A percentile compares a stretch with the other conserved stretches of the same genome.
These are phyloP conservation scores for Drosophila fungiperda DNA, from an alignment of 2,888 invertebrate genomes.

Conservation along the genomic window DNA sequence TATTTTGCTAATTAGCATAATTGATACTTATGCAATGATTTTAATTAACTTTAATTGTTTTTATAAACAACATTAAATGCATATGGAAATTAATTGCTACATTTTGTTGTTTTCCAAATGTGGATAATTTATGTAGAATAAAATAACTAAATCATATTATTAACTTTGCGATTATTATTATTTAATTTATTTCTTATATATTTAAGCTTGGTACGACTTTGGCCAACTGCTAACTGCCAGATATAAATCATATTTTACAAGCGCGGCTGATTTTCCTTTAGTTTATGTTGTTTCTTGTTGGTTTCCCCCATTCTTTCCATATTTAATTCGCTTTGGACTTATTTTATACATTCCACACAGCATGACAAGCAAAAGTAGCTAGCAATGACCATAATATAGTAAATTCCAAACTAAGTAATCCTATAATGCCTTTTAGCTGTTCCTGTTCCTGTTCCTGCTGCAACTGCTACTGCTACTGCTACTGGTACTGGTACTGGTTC, in stretches of 20 bases:
- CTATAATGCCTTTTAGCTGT: conserved; percentile 72
- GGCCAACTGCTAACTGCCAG: neutral
- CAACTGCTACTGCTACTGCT: neutral
- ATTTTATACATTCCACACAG: conserved; percentile 44
- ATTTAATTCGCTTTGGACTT: conserved; percentile 49
- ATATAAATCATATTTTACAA: neutral
- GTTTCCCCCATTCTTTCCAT: conserved; percentile 1
- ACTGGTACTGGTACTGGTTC: neutral
- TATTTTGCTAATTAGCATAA: neutral
- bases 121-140: neutral
- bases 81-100: neutral
- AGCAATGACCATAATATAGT: conserved; percentile 61
- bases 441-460: conserved; percentile 14
- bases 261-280: neutral
- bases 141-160: neutral
- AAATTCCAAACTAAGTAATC: conserved; percentile 72
- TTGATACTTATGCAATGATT: neutral
- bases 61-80: neutral
- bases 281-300: conserved; percentile 4
- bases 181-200: neutral
- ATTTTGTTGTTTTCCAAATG: neutral
- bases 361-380: conserved; percentile 42
- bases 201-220: neutral
- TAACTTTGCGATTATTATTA: neutral
- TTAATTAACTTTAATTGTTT: neutral